Evolutionary conservation across 2,797 vertebrate genomes (phyloP), one percentile per base, ranked within the genome.

Genomic region (Gambelia wislizenii): DNA sequence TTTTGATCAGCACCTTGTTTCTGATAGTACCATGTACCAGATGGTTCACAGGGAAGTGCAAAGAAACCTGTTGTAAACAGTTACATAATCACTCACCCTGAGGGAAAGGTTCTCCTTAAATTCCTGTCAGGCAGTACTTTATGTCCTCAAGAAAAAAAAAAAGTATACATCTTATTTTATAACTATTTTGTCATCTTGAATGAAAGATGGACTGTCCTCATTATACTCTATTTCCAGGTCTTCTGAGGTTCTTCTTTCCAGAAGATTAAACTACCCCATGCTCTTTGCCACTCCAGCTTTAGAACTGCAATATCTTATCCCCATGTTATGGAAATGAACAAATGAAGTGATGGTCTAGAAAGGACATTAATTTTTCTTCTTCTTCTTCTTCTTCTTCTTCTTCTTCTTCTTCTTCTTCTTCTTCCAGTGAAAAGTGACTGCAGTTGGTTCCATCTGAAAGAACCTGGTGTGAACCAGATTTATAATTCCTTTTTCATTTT

Each of bases 121-220:
- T 39, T 0, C 0, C 1, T 49, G 36, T 75, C 33, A 79, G 27
- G 76, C 6, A 33, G 13, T 88, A 52, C 54, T 87, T 90, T 27
- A 89, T 93, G 54, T 10, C 36, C 49, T 88, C n/a, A 49, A 13
- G 64, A 18, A 76, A 49, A 67, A 64, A 27, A 27, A 91, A 92
- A 59, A 27, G 5, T 52, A 84, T 25, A 44, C 0, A 1, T 4
- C 0, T 0, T 84, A 20, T 74, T 52, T 89, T 85, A 20, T 42
- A 84, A 80, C 22, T 10, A 54, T 42, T 74, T 67, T 44, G 27
- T 56, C 74, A 78, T 70, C 3, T n/a, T 85, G 76, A 25, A 44
- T 39, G 22, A 88, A 83, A 81, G 7, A 44, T 1, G 7, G 33
- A 6, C 6, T 90, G 22, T 25, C 85, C 39, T 91, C 13, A 85